A percentile compares a stretch with the other conserved stretches of the same genome.
Evolutionary conservation across 2,888 invertebrate genomes (phyloP).

Genomic region (Orthosia gothica): DNA sequence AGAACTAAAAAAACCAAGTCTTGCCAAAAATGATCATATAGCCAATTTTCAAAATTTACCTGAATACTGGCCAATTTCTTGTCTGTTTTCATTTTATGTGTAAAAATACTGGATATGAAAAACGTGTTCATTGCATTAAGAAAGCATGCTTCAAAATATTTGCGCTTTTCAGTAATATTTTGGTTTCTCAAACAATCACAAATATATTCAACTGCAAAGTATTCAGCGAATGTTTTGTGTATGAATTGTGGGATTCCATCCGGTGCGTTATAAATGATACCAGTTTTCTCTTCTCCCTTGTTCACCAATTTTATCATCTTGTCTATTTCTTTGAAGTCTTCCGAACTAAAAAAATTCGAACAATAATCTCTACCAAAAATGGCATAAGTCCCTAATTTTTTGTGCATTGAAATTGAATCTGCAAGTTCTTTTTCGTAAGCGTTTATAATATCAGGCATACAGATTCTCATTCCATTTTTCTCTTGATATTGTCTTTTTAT

Average conservation of each 20-base stretch:
- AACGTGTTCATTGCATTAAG: not conserved
- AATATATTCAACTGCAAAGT: constrained; percentile 53
- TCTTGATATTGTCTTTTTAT: constrained; percentile 49
- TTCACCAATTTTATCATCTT: constrained; percentile 19
- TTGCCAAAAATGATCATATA: too few relatives aligned
- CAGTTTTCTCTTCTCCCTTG: constrained; percentile 45
- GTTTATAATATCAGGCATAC: constrained; percentile 29
- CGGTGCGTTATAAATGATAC: constrained; percentile 38
- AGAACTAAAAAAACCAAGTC: too few relatives aligned
- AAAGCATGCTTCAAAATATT: not conserved
- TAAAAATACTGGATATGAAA: constrained; percentile 9
- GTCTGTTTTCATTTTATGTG: constrained; percentile 10
- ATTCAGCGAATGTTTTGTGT: constrained; percentile 39
- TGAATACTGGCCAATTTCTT: not conserved
- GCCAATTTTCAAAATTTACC: too few relatives aligned
- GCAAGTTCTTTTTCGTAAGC: constrained; percentile 47
- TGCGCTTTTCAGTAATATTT: not conserved
- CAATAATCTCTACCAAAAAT: constrained; percentile 11
- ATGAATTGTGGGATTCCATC: constrained; percentile 43
- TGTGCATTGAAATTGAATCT: constrained; percentile 46
- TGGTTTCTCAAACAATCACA: constrained; percentile 41
- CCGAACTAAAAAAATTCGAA: constrained; percentile 16
- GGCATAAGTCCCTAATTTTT: constrained; percentile 48
- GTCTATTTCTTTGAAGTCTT: constrained; percentile 34
- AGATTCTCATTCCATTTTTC: constrained; percentile 49